Base-by-base conservation (phyloP, 2,797 vertebrate genomes). In the Dendrocincla fuliginosa region DNA sequence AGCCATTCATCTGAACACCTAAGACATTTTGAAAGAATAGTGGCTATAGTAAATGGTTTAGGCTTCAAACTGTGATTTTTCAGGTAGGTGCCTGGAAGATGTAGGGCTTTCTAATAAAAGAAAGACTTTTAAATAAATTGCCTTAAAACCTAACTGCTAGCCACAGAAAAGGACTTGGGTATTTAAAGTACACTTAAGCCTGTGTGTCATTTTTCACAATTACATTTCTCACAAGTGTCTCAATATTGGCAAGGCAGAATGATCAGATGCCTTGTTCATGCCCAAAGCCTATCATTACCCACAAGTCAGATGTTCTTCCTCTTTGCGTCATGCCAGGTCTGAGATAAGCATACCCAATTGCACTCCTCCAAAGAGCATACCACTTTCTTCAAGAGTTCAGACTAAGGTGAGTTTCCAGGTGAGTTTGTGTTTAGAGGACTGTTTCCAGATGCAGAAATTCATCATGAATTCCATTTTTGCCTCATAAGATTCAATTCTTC, bases 11-110 rank as follows among this genome's bases (percentile, higher is more conserved):
- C 77, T 92, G 70, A 91, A 47, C 63, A 86, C 77, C 94, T 89
- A 81, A 67, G 77, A 94, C 59, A 73, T 84, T 95, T 88, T 94
- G 83, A 91, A 94, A 82, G 86, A 88, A 89, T 42, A 56, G 85
- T 59, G 69, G 67, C 74, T 93, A 55, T 19, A 91, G 85, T 61
- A 91, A 95, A 95, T 82, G 83, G 61, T 71, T 87, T 61, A 75
- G 42, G 65, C 59, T 95, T 93, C 80, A 90, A 90, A 93, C 39
- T 67, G 87, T 2, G 63, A 91, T 86, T 79, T 93, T 94, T 91
- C 86, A 94, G 86, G 71, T 76, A 35, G 44, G 25, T 16, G 12
- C 59, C 80, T 87, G 67, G 55, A 88, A 95, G 80, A 91, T 57
- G 42, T 78, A 88, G 70, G 59, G 44, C 63, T 88, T 88, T 33